Base-by-base conservation (phyloP, 2,113 vertebrate species). In the Aspiorhynchus laticeps region DNA sequence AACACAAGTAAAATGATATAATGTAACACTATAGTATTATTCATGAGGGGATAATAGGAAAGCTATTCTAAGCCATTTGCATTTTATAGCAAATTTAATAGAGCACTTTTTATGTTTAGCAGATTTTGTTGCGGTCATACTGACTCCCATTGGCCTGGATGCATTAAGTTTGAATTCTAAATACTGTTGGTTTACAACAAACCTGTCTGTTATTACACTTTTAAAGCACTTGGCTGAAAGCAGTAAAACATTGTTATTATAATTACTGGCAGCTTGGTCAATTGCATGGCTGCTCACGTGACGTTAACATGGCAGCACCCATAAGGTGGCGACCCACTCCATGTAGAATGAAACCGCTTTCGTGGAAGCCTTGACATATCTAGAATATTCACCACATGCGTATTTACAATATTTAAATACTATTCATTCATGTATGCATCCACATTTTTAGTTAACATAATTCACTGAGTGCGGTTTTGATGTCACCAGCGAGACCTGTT, bases 401-500 rank as follows among this genome's bases (percentile, higher is more conserved):
- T 3, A 26, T 75, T 73, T 73, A 6, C 36, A 21, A 12, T 0
- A 41, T 21, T 26, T 28, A 46, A 26, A 48, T 28, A 12, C 0
- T 4, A 46, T 76, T 26, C 5, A 10, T 43, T 41, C 8, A 1
- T 26, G 24, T 11, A n/a, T n/a, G 73, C 7, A 12, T 28, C 36
- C 10, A 24, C 33, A 6, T 73, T 38, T 73, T 21, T 21, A 36
- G 26, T 65, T 28, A 65, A 3, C 26, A 36, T 10, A 26, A 26
- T 8, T 46, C 11, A 75, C 12, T 0, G 41, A 76, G 38, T 76
- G 74, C 24, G 7, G 24, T 41, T 76, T 79, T 26, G 36, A 26
- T 41, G 53, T 63, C 53, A 63, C 56, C 7, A 26, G 24, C 33
- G 7, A 61, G 78, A 80, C 78, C 78, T 82, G 80, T 65, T 78